These are phyloP conservation scores for Nothura maculosa DNA, from an alignment of 2,797 vertebrate genomes.

Conservation along the genomic window DNA sequence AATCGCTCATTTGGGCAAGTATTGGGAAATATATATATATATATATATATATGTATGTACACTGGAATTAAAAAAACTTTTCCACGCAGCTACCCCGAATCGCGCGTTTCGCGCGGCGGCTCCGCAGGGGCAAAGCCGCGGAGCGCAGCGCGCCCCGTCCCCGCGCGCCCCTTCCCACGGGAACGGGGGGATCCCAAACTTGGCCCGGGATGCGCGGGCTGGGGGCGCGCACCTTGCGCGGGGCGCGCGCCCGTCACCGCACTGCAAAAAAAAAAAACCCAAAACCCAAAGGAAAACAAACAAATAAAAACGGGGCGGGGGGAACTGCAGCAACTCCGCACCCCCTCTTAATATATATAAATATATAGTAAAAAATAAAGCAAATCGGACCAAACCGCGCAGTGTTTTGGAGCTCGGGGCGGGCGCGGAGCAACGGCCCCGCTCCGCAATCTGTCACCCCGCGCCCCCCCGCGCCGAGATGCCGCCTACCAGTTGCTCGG, in stretches of 20 bases:
- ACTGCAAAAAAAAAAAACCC: no score
- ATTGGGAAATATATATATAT: neutral
- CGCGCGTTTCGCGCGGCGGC: neutral
- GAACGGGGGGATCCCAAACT: neutral
- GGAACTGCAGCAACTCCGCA: no score
- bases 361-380: no score
- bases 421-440: conserved; percentile 85
- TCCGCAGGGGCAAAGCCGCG: neutral
- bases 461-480: conserved; percentile 71
- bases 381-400: no score
- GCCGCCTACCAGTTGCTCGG: conserved; percentile 89
- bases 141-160: neutral
- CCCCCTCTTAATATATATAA: no score
- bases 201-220: neutral
- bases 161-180: neutral
- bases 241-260: neutral
- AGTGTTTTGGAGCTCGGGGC: neutral
- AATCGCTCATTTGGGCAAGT: neutral
- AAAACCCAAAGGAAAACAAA: no score
- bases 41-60: no score
- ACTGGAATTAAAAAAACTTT: neutral
- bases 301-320: no score
- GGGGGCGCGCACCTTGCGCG: neutral
- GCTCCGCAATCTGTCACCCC: conserved; percentile 92
- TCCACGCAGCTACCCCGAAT: neutral